phyloP scores from a whole-genome alignment of 1,140 invertebrate genomes.

The Hestina assimilis region DNA sequence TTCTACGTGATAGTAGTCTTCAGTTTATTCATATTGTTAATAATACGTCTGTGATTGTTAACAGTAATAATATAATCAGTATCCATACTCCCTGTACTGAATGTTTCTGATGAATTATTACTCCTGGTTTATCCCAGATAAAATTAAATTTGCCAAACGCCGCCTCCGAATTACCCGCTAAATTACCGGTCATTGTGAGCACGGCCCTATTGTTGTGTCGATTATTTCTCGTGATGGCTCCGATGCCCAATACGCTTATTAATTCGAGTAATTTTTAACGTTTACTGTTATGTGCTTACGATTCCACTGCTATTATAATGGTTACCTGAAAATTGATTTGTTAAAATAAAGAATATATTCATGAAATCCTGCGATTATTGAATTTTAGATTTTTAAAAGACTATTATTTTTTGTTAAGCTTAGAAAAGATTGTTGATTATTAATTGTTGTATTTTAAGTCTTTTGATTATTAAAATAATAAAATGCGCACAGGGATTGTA shows the following conservation, averaged over 20 bases:
- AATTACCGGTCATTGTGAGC: constrained; percentile 58
- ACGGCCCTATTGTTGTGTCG: constrained; percentile 42
- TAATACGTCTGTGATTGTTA: background rate
- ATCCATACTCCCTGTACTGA: constrained; percentile 12
- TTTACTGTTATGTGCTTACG: constrained; percentile 12
- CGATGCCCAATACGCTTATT: constrained; percentile 48
- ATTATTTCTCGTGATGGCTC: constrained; percentile 47
- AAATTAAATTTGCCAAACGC: constrained; percentile 56
- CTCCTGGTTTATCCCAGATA: constrained; percentile 50
- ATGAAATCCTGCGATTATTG: background rate
- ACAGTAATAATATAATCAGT: constrained; percentile 18
- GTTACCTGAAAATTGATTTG: too few species aligned
- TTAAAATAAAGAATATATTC: too few species aligned
- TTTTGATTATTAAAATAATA: too few species aligned
- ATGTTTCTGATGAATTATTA: constrained; percentile 49
- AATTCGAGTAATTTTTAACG: constrained; percentile 34
- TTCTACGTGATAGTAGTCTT: too few species aligned
- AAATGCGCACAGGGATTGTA: too few species aligned
- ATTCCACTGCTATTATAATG: background rate
- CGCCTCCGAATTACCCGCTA: constrained; percentile 50
- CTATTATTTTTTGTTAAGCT: too few species aligned
- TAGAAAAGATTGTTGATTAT: too few species aligned
- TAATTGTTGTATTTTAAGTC: too few species aligned
- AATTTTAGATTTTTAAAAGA: background rate
- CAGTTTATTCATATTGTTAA: background rate